phyloP scores from a whole-genome alignment of 2,888 invertebrate species.

The Metellina segmentata region DNA sequence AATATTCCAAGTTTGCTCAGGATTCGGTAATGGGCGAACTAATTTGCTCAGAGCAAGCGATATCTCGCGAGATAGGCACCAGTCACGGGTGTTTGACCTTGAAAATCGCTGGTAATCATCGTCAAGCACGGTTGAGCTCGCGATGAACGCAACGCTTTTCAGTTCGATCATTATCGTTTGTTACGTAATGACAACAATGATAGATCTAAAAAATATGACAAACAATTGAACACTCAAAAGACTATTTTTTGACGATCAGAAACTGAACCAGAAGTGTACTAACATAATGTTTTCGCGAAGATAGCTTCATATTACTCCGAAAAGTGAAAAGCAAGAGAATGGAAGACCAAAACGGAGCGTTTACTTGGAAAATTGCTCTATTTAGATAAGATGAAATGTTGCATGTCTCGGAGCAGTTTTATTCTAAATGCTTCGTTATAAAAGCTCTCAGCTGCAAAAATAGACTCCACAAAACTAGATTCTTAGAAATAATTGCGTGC shows the following conservation, averaged over 20 bases:
- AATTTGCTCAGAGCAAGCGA: conserved; percentile 8
- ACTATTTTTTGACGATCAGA: neutral
- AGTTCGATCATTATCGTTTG: conserved; percentile 2
- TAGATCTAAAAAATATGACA: neutral
- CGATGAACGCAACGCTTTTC: neutral
- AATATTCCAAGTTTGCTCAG: neutral
- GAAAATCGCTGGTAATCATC: neutral
- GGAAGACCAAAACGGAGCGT: neutral
- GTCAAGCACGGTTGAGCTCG: conserved; percentile 6
- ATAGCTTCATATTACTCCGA: neutral
- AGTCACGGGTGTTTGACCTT: neutral
- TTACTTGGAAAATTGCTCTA: neutral
- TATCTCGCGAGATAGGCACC: neutral
- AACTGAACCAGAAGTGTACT: neutral
- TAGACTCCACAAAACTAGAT: too few species aligned
- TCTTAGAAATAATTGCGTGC: too few species aligned
- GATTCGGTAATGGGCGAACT: neutral
- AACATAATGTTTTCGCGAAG: neutral
- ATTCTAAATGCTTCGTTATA: too few species aligned
- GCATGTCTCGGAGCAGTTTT: too few species aligned
- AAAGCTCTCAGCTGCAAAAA: too few species aligned
- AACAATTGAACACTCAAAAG: neutral
- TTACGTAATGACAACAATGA: conserved; percentile 21
- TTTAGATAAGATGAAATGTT: neutral
- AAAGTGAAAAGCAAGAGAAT: neutral